These are phyloP conservation scores for Stomatorhinus ivindoensis DNA, from an alignment of 2,113 vertebrate species.

Conservation along the genomic window DNA sequence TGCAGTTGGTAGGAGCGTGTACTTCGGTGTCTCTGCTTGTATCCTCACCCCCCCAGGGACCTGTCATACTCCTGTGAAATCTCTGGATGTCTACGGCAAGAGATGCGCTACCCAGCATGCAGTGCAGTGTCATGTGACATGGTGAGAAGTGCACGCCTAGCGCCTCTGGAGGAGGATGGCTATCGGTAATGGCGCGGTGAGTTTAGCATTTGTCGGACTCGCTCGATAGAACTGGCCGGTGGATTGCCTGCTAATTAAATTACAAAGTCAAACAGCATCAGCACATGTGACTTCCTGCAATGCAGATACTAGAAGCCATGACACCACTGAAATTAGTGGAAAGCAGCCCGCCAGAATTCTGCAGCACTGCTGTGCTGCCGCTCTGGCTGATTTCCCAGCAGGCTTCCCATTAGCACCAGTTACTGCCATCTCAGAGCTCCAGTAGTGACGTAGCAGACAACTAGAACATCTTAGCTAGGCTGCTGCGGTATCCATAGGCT, in stretches of 20 bases:
- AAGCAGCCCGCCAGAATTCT: neutral
- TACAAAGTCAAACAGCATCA: neutral
- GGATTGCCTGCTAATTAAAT: neutral
- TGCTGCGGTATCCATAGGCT: neutral
- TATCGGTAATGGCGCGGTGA: neutral
- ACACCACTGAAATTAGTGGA: neutral
- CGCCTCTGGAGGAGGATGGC: neutral
- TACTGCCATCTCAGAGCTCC: neutral
- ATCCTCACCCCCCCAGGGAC: neutral
- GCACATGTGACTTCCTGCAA: neutral
- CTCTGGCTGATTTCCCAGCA: neutral
- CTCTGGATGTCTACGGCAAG: neutral
- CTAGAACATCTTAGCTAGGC: neutral
- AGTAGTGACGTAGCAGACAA: neutral
- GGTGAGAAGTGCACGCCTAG: neutral
- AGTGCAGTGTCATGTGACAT: neutral
- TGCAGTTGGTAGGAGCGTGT: constrained; percentile 10
- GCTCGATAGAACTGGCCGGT: neutral
- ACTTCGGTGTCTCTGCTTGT: neutral
- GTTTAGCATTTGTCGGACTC: neutral
- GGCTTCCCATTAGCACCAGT: neutral
- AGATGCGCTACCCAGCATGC: neutral
- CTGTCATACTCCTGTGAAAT: constrained; percentile 6
- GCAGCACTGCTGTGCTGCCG: neutral
- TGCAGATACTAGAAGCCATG: neutral